Evolutionary conservation across 2,888 invertebrate genomes (phyloP).

Genomic region (Dynastes grantii): DNA sequence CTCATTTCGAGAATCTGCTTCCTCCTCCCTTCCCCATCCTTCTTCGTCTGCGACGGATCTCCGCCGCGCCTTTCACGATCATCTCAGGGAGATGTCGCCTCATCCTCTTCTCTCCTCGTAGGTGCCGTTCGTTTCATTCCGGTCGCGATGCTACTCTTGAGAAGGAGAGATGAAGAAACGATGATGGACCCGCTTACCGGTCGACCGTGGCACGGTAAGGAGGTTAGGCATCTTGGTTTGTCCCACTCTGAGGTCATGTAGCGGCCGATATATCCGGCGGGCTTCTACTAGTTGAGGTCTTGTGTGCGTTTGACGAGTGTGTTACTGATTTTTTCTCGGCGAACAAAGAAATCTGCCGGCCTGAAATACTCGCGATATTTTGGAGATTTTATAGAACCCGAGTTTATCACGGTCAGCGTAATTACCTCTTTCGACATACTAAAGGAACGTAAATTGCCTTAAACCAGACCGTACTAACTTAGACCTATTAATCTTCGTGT

Average conservation of each 20-base stretch:
- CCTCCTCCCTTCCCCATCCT: conserved; percentile 11
- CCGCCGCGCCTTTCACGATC: conserved; percentile 11
- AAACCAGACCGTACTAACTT: conserved; percentile 4
- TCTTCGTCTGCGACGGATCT: background rate
- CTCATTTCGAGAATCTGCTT: conserved; percentile 37
- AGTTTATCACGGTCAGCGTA: conserved; percentile 37
- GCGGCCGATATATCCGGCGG: conserved; percentile 56
- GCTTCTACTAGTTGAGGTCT: conserved; percentile 30
- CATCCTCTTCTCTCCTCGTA: conserved; percentile 1
- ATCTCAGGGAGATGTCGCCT: background rate
- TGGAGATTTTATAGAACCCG: conserved; percentile 20
- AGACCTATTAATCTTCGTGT: conserved; percentile 6
- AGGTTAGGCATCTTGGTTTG: conserved; percentile 49
- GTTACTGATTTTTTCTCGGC: conserved; percentile 26
- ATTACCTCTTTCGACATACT: conserved; percentile 21
- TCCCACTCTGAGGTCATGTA: conserved; percentile 58
- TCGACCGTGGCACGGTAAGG: conserved; percentile 37
- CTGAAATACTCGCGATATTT: conserved; percentile 31
- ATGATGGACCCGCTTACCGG: conserved; percentile 27
- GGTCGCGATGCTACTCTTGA: conserved; percentile 8
- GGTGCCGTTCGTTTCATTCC: background rate
- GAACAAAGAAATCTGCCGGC: conserved; percentile 38
- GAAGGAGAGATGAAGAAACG: conserved; percentile 30
- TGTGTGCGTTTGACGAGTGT: conserved; percentile 24
- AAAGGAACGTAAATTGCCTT: conserved; percentile 14